Conservation (phyloP, 1,140 invertebrate species). For the Drosophila tani region DNA sequence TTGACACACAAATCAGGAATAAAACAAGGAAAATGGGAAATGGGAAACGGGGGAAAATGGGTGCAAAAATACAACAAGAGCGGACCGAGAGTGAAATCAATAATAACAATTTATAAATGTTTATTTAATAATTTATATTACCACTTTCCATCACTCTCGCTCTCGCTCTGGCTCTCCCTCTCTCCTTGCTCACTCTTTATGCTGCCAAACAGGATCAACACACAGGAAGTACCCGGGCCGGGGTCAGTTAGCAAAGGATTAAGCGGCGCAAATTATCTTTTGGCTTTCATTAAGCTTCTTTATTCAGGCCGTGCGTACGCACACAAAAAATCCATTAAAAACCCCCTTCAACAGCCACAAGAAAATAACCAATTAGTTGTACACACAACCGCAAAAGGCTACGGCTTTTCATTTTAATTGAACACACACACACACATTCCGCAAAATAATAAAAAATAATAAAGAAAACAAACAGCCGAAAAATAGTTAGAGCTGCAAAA, state of each 20-base stretch:
- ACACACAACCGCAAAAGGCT: background rate
- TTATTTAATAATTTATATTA: slow-evolving; percentile 75
- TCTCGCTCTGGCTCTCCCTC: background rate
- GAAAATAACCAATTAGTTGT: slow-evolving; percentile 28
- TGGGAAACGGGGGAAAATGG: background rate
- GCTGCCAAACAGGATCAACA: slow-evolving; percentile 11
- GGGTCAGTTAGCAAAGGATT: slow-evolving; percentile 37
- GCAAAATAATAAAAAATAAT: slow-evolving; percentile 2
- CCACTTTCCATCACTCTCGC: slow-evolving; percentile 13
- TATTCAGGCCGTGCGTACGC: background rate
- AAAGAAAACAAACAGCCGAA: background rate
- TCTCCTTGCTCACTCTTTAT: background rate
- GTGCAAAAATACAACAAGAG: slow-evolving; percentile 6
- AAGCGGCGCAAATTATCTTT: slow-evolving; percentile 33
- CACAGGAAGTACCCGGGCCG: background rate
- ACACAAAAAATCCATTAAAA: slow-evolving; percentile 24
- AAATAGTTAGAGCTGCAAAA: background rate
- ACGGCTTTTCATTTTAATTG: background rate
- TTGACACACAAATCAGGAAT: slow-evolving; percentile 62
- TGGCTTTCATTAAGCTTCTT: slow-evolving; percentile 30
- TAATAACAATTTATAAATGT: slow-evolving; percentile 75
- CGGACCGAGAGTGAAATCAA: slow-evolving; percentile 50
- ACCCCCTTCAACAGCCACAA: background rate
- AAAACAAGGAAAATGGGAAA: slow-evolving; percentile 13
- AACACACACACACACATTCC: background rate